These are phyloP conservation scores for Drosophila sordidula DNA, from an alignment of 2,888 invertebrate genomes.

Conservation along the genomic window DNA sequence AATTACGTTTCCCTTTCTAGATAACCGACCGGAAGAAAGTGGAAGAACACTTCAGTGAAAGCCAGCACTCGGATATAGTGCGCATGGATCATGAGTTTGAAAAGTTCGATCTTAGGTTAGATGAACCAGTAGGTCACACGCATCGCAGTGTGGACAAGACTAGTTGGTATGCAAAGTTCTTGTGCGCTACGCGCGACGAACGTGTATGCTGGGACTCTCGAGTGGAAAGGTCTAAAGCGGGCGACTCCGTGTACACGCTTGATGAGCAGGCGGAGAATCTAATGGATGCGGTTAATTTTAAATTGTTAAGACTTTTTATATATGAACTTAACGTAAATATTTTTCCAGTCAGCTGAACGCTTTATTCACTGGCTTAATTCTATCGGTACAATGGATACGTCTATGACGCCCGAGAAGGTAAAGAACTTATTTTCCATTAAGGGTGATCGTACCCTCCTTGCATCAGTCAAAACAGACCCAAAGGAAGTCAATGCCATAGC, in stretches of 20 bases:
- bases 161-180: constrained; percentile 81
- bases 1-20: constrained; percentile 6
- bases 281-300: constrained; percentile 83
- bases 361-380: constrained; percentile 84
- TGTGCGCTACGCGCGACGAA: constrained; percentile 75
- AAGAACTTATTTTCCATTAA: constrained; percentile 84
- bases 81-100: constrained; percentile 78
- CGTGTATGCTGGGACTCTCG: constrained; percentile 83
- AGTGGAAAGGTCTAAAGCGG: constrained; percentile 76
- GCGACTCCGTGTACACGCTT: constrained; percentile 53
- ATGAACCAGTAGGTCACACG: constrained; percentile 68
- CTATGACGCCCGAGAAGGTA: constrained; percentile 82
- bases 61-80: constrained; percentile 80
- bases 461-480: constrained; percentile 83
- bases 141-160: constrained; percentile 52
- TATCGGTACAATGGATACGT: constrained; percentile 78
- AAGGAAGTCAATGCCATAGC: constrained; percentile 83
- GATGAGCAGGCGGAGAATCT: constrained; percentile 84
- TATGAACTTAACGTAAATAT: not conserved
- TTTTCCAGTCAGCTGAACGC: constrained; percentile 80
- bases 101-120: constrained; percentile 73
- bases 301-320: not conserved
- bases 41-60: constrained; percentile 76
- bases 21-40: constrained; percentile 29
- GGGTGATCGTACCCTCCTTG: constrained; percentile 79